Evolutionary conservation across 2,797 vertebrate species (phyloP).

Genomic region (Coreius guichenoti): DNA sequence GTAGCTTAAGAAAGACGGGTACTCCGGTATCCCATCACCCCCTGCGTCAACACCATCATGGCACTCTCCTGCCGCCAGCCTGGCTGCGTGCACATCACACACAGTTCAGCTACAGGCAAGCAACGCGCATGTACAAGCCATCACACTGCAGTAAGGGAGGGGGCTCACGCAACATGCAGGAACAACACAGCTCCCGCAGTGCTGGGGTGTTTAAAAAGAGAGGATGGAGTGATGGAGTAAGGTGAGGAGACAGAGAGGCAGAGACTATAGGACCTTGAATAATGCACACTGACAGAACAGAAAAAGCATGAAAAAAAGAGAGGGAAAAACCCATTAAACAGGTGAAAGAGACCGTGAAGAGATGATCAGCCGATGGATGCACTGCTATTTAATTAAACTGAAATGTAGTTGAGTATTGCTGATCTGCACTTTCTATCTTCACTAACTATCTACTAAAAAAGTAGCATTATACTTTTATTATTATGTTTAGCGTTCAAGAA

Average conservation of each 20-base stretch:
- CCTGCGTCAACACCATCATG: conserved; percentile 49
- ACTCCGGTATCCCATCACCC: conserved; percentile 46
- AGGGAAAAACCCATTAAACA: not conserved
- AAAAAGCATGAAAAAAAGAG: not conserved
- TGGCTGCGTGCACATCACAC: conserved; percentile 47
- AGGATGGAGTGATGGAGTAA: conserved; percentile 10
- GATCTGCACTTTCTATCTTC: not conserved
- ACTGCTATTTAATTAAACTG: not conserved
- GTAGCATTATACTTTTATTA: not conserved
- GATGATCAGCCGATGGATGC: not conserved
- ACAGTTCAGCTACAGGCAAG: conserved; percentile 7
- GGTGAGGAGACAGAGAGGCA: conserved; percentile 14
- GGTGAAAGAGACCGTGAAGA: not conserved
- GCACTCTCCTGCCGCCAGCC: conserved; percentile 51
- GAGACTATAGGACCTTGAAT: not conserved
- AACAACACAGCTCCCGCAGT: not conserved
- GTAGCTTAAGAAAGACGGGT: conserved; percentile 13
- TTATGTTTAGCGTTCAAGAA: not conserved
- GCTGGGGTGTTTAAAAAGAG: conserved; percentile 11
- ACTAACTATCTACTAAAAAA: not conserved
- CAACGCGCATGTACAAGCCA: not conserved
- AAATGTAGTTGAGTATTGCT: not conserved
- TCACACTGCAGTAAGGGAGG: not conserved
- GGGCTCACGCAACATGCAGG: not conserved
- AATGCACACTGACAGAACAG: conserved; percentile 3